phyloP scores from a whole-genome alignment of 2,797 vertebrate genomes.

The Morus bassanus region DNA sequence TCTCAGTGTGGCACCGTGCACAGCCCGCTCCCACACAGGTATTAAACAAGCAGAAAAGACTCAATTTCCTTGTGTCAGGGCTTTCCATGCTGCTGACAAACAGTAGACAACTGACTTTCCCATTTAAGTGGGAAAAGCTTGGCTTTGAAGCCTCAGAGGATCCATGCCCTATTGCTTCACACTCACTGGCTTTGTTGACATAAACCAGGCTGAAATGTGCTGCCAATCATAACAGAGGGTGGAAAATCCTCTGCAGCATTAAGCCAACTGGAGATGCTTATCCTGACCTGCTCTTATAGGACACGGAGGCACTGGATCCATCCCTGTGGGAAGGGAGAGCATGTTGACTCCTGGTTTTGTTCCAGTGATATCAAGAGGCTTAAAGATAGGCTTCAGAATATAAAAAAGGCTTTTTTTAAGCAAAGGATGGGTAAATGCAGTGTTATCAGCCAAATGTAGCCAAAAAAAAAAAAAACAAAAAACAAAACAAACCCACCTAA shows the following conservation, averaged over 20 bases:
- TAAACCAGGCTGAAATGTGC: constrained; percentile 40
- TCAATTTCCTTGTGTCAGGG: constrained; percentile 56
- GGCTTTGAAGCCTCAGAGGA: constrained; percentile 53
- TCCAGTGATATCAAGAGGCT: not conserved
- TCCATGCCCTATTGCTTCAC: constrained; percentile 40
- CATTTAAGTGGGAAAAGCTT: constrained; percentile 56
- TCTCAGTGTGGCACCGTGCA: not conserved
- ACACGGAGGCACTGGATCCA: not conserved
- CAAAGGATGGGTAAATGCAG: not conserved
- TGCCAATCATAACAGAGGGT: constrained; percentile 41
- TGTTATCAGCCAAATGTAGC: not conserved
- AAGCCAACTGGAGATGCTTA: constrained; percentile 21
- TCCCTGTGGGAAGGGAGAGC: not conserved
- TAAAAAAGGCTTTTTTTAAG: not conserved
- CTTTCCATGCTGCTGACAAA: constrained; percentile 53
- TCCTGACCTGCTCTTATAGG: constrained; percentile 30
- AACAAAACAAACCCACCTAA: not conserved
- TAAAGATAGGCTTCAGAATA: not conserved
- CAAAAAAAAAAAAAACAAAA: not conserved
- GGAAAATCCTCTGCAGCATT: constrained; percentile 44
- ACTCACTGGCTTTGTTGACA: constrained; percentile 38
- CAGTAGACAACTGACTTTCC: constrained; percentile 3
- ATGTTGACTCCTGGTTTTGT: not conserved
- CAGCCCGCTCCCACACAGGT: not conserved
- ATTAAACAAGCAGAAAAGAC: constrained; percentile 48